These are phyloP conservation scores for Falcaria lacertinaria DNA, from an alignment of 2,888 invertebrate genomes.

Conservation along the genomic window DNA sequence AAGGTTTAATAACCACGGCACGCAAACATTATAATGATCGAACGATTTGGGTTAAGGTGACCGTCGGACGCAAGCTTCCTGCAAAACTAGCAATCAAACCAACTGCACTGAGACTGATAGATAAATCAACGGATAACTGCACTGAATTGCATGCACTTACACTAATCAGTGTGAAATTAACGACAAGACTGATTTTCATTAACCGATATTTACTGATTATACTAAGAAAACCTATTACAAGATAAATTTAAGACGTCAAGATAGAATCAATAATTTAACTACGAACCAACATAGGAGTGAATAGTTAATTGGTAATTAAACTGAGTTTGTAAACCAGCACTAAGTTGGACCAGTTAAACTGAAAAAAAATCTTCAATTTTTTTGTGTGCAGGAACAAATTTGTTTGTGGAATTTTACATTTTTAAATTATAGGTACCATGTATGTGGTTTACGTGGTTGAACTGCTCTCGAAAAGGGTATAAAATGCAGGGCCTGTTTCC, in stretches of 20 bases:
- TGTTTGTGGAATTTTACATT: no score
- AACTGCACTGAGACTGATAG: constrained; percentile 4
- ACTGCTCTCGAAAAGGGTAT: background rate
- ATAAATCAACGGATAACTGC: background rate
- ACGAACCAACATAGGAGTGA: no score
- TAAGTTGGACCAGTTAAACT: no score
- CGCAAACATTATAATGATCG: constrained; percentile 41
- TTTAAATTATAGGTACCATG: background rate
- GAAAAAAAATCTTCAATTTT: background rate
- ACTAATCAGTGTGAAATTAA: background rate
- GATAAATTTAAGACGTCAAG: no score
- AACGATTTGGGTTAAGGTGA: constrained; percentile 61
- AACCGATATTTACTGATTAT: background rate
- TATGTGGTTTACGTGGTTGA: background rate
- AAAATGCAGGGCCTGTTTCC: constrained; percentile 2
- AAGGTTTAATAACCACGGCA: constrained; percentile 42
- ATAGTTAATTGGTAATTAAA: no score
- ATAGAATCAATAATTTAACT: no score
- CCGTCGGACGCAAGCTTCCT: constrained; percentile 43
- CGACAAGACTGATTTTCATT: background rate
- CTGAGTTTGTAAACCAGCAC: no score
- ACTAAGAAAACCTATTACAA: no score
- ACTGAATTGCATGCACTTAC: background rate
- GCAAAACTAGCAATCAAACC: constrained; percentile 28
- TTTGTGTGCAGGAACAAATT: background rate